Percentiles rank a stretch among this genome's conserved stretches.
These are phyloP conservation scores for Probaryconus sp. DNA, from an alignment of 1,140 invertebrate genomes.

Conservation along the genomic window DNA sequence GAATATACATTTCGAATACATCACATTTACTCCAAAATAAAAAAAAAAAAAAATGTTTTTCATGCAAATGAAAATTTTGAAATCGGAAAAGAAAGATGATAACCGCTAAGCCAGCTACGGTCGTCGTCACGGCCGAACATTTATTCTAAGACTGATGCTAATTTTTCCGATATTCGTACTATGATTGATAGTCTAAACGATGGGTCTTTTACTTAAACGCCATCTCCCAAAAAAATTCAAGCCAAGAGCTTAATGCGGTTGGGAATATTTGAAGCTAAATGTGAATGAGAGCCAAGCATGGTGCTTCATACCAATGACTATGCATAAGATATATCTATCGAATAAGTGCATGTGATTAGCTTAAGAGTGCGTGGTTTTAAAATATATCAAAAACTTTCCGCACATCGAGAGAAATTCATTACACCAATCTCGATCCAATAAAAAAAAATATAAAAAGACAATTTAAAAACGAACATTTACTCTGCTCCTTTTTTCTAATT, in stretches of 20 bases:
- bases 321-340: slow-evolving; percentile 48
- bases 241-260: slow-evolving; percentile 4
- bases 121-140: neutral
- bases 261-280: slow-evolving; percentile 25
- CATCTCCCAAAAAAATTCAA: slow-evolving; percentile 13
- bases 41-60: too few species aligned
- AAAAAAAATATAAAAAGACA: too few species aligned
- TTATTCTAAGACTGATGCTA: slow-evolving; percentile 4
- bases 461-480: too few species aligned
- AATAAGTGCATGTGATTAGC: slow-evolving; percentile 50
- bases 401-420: too few species aligned
- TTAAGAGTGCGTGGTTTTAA: slow-evolving; percentile 46
- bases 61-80: slow-evolving; percentile 30
- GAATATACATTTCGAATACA: slow-evolving; percentile 27
- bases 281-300: slow-evolving; percentile 46
- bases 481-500: too few species aligned
- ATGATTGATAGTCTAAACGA: slow-evolving; percentile 21
- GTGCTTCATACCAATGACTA: slow-evolving; percentile 56
- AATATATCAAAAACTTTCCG: too few species aligned
- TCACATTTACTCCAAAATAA: slow-evolving; percentile 41
- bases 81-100: slow-evolving; percentile 28
- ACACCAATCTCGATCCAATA: too few species aligned
- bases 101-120: slow-evolving; percentile 21
- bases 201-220: slow-evolving; percentile 3
- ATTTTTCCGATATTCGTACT: slow-evolving; percentile 20